Evolutionary conservation across 2,888 invertebrate genomes (phyloP).

Genomic region (Pomacea canaliculata): DNA sequence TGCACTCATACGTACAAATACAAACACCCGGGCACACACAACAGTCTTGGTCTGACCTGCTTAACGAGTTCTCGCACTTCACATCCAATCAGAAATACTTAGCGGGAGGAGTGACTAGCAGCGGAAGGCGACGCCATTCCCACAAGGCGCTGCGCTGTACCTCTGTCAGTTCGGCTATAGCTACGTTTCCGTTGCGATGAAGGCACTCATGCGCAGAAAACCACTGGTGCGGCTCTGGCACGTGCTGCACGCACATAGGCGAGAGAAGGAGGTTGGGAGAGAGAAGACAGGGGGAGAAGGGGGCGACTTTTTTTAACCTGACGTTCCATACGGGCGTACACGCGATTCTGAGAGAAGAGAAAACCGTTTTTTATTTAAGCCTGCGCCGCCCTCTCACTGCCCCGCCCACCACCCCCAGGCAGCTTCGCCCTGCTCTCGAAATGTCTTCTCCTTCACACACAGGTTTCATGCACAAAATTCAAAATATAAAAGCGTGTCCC

Average conservation of each 20-base stretch:
- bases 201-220: slow-evolving; percentile 17
- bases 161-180: neutral
- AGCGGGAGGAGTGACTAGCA: neutral
- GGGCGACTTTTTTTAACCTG: too few relatives aligned
- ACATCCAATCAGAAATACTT: neutral
- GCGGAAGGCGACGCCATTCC: slow-evolving; percentile 12
- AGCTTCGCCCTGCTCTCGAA: too few relatives aligned
- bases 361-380: too few relatives aligned
- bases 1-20: neutral
- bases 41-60: neutral
- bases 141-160: slow-evolving; percentile 6
- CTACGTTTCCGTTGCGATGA: slow-evolving; percentile 16
- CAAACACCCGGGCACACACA: slow-evolving; percentile 4
- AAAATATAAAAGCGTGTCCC: too few relatives aligned
- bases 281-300: too few relatives aligned
- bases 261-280: neutral
- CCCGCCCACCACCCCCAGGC: too few relatives aligned
- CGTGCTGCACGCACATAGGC: slow-evolving; percentile 15
- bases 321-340: too few relatives aligned
- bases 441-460: too few relatives aligned
- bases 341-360: too few relatives aligned
- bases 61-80: too few relatives aligned
- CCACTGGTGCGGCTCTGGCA: slow-evolving; percentile 14
- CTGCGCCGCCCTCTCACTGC: too few relatives aligned
- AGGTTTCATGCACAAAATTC: too few relatives aligned